A percentile compares a stretch with the other conserved stretches of the same genome.
Evolutionary conservation across 2,113 vertebrate species (phyloP).

Genomic region (Mus spicilegus): DNA sequence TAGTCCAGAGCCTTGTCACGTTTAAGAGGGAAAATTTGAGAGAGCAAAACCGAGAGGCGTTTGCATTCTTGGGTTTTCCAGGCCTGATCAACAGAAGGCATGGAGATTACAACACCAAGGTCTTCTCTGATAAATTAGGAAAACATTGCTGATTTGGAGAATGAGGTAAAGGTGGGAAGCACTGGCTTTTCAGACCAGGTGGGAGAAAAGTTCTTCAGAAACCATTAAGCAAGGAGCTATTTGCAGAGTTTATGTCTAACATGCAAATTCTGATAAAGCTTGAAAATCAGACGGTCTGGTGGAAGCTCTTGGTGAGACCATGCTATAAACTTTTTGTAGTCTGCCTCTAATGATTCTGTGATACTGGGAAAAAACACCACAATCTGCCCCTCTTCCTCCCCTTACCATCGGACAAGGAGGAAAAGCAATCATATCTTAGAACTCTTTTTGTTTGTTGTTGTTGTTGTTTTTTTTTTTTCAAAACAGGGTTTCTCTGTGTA

Average conservation of each 20-base stretch:
- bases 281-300: not conserved
- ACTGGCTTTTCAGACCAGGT: constrained; percentile 51
- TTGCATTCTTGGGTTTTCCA: not conserved
- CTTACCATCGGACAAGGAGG: not conserved
- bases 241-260: not conserved
- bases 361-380: not conserved
- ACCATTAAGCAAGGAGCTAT: not conserved
- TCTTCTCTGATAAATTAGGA: not conserved
- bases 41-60: not conserved
- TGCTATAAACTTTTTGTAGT: not conserved
- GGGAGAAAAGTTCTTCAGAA: constrained; percentile 30
- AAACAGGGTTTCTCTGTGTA: not conserved
- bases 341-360: not conserved
- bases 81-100: not conserved
- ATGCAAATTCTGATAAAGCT: not conserved
- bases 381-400: not conserved
- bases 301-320: not conserved
- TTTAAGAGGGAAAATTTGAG: not conserved
- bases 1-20: not conserved
- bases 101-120: constrained; percentile 2
- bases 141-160: not conserved
- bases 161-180: constrained; percentile 17
- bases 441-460: not conserved
- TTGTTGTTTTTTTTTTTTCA: not conserved
- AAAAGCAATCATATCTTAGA: not conserved